Conservation (phyloP, 2,888 invertebrate genomes). For the Heliconius charithonia region DNA sequence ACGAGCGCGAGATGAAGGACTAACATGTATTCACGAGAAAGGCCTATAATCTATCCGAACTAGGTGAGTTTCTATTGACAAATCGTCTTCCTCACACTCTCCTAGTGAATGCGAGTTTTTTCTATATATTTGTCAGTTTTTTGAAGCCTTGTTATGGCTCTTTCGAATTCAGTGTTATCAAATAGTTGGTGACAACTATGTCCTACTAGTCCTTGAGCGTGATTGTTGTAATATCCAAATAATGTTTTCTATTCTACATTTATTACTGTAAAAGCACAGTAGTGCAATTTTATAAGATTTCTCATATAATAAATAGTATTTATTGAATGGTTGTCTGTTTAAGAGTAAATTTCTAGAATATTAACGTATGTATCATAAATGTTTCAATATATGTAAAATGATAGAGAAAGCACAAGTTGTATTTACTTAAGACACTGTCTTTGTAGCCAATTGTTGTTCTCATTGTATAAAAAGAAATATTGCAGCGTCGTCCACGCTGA, state of each 20-base stretch:
- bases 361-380: neutral
- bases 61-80: neutral
- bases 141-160: neutral
- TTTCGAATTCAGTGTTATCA: neutral
- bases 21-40: neutral
- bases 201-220: conserved; percentile 15
- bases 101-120: neutral
- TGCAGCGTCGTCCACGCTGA: neutral
- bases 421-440: conserved; percentile 3
- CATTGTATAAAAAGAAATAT: neutral
- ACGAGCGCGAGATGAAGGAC: conserved; percentile 59
- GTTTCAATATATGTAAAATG: neutral
- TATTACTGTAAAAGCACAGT: conserved; percentile 7
- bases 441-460: neutral
- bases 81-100: conserved; percentile 4
- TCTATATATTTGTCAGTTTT: conserved; percentile 7
- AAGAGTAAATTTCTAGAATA: neutral
- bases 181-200: neutral
- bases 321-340: neutral
- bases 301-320: conserved; percentile 7
- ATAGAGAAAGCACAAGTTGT: neutral
- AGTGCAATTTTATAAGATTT: neutral
- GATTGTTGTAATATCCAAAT: conserved; percentile 16
- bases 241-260: neutral
- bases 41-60: neutral